Percentiles rank a stretch among this genome's conserved stretches.
phyloP scores from a whole-genome alignment of 1,140 invertebrate species.

The Brachionus rotundiformis region DNA sequence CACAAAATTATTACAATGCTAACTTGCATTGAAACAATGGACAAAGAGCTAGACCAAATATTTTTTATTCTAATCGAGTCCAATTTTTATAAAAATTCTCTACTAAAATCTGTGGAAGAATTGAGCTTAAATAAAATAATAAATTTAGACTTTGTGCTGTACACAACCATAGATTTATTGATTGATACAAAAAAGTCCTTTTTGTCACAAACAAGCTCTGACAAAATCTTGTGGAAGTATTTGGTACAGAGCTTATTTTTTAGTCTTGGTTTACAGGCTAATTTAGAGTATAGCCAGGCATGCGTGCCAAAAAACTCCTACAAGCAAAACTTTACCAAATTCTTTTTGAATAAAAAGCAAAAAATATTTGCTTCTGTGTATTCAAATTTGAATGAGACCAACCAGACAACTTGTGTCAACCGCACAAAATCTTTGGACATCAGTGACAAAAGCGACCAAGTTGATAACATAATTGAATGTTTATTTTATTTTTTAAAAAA shows the following conservation, averaged over 20 bases:
- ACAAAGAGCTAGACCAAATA: constrained; percentile 26
- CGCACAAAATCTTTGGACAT: constrained; percentile 34
- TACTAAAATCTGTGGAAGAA: neutral
- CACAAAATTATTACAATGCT: neutral
- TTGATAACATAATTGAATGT: constrained; percentile 22
- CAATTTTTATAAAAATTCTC: constrained; percentile 9
- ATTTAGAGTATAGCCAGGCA: neutral
- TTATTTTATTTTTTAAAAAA: constrained; percentile 37
- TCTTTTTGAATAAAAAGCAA: constrained; percentile 16
- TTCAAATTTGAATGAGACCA: constrained; percentile 35
- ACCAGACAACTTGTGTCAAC: neutral
- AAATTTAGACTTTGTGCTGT: constrained; percentile 30
- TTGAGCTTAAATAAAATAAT: constrained; percentile 40
- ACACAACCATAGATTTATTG: neutral
- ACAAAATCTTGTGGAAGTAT: constrained; percentile 32
- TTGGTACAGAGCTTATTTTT: neutral
- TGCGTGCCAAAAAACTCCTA: neutral
- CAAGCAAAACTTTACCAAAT: neutral
- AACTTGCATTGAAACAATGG: neutral
- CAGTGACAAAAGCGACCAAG: neutral
- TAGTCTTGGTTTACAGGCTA: constrained; percentile 1
- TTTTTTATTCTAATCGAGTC: constrained; percentile 33
- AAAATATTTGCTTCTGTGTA: constrained; percentile 34
- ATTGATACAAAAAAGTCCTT: neutral
- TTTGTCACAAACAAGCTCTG: neutral